Conservation (phyloP, 2,113 vertebrate species). For the Prunella himalayana region DNA sequence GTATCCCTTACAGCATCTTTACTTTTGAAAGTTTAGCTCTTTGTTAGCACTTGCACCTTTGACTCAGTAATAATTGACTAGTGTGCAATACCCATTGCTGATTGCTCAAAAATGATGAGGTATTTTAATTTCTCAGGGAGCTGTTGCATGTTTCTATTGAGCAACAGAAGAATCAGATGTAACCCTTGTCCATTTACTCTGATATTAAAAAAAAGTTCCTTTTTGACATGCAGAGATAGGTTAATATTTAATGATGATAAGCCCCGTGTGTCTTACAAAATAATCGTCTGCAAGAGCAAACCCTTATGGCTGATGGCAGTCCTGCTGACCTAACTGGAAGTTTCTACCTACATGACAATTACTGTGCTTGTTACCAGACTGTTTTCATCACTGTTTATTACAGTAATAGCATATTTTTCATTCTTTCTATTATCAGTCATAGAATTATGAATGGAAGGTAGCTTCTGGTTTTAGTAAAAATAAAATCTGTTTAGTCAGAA, state of each 20-base stretch:
- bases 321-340: neutral
- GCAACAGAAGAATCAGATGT: neutral
- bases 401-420: neutral
- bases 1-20: neutral
- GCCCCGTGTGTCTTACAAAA: neutral
- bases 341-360: neutral
- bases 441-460: neutral
- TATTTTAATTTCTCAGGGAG: neutral
- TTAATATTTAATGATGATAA: slow-evolving; percentile 36
- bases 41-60: neutral
- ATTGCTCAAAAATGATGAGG: neutral
- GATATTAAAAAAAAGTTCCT: neutral
- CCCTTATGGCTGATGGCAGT: accelerated
- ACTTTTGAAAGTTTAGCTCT: neutral
- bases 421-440: neutral
- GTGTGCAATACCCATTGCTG: neutral
- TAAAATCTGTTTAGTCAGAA: neutral
- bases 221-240: neutral
- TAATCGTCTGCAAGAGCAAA: neutral
- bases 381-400: neutral
- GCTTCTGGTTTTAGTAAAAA: neutral
- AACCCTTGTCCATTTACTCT: slow-evolving; percentile 4
- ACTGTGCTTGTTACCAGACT: neutral
- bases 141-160: neutral
- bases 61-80: neutral